phyloP scores from a whole-genome alignment of 1,140 invertebrate species.

The Drosophila asahinai region DNA sequence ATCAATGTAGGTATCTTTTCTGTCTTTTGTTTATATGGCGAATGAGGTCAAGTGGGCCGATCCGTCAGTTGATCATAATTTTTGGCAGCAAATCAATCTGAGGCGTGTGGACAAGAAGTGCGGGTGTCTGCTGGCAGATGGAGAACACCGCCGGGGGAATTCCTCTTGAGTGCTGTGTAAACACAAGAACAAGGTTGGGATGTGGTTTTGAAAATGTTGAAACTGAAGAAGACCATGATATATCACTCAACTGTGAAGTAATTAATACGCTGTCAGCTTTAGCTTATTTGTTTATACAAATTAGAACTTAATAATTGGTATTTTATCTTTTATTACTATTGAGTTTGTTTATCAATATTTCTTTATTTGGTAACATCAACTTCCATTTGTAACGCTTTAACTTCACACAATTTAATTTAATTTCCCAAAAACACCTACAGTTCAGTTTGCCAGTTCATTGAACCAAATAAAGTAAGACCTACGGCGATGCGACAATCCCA shows the following conservation, averaged over 20 bases:
- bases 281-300: background rate
- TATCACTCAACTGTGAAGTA: constrained; percentile 14
- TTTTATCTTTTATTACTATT: no score
- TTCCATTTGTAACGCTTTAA: background rate
- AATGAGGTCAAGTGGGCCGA: constrained; percentile 70
- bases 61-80: constrained; percentile 34
- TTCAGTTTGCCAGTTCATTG: constrained; percentile 34
- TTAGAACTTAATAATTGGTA: background rate
- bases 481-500: constrained; percentile 42
- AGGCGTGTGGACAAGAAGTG: constrained; percentile 58
- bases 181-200: constrained; percentile 42
- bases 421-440: background rate
- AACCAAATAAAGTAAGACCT: constrained; percentile 44
- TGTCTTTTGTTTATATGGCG: constrained; percentile 22
- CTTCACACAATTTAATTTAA: constrained; percentile 11
- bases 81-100: constrained; percentile 70
- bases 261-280: background rate
- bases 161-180: constrained; percentile 24
- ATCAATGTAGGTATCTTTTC: constrained; percentile 10
- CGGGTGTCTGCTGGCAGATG: constrained; percentile 38
- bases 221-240: constrained; percentile 29
- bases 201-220: background rate
- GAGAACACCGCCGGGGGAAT: constrained; percentile 18
- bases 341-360: background rate
- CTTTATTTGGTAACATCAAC: no score